Percentiles rank a stretch among this genome's conserved stretches.
phyloP scores from a whole-genome alignment of 2,113 vertebrate species.

The Dipodomys stephensi region DNA sequence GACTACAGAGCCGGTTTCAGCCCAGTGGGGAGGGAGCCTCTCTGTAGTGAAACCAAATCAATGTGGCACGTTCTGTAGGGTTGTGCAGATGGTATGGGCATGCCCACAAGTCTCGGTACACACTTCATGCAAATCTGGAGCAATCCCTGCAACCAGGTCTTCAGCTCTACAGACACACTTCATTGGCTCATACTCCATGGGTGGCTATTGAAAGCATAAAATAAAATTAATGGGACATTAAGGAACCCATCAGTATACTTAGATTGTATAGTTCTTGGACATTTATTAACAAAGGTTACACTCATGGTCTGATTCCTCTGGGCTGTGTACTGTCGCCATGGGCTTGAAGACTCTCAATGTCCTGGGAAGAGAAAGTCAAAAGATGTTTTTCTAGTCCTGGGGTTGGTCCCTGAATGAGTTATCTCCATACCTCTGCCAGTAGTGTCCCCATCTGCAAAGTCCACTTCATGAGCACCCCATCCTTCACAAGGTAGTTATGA shows the following conservation, averaged over 20 bases:
- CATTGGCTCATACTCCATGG: background rate
- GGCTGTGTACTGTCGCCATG: background rate
- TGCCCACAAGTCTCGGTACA: fast-evolving
- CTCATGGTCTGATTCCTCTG: background rate
- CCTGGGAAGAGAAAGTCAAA: background rate
- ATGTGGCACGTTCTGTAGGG: background rate
- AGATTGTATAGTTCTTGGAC: background rate
- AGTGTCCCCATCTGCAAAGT: background rate
- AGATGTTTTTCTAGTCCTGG: background rate
- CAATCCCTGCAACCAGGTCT: background rate
- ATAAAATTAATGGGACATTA: background rate
- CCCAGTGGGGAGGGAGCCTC: no score
- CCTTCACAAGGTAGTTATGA: background rate
- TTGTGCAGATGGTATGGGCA: background rate
- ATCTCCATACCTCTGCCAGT: background rate
- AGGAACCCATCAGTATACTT: background rate
- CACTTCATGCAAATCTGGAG: background rate
- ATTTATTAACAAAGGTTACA: background rate
- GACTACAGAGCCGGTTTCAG: background rate
- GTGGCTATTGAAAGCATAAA: background rate
- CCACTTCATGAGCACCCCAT: no score
- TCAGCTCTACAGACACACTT: background rate
- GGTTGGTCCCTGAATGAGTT: background rate
- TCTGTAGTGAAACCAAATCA: background rate
- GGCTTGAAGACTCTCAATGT: background rate